phyloP scores from a whole-genome alignment of 92 coral and sea anemone species.

The Bergia puertoricense region DNA sequence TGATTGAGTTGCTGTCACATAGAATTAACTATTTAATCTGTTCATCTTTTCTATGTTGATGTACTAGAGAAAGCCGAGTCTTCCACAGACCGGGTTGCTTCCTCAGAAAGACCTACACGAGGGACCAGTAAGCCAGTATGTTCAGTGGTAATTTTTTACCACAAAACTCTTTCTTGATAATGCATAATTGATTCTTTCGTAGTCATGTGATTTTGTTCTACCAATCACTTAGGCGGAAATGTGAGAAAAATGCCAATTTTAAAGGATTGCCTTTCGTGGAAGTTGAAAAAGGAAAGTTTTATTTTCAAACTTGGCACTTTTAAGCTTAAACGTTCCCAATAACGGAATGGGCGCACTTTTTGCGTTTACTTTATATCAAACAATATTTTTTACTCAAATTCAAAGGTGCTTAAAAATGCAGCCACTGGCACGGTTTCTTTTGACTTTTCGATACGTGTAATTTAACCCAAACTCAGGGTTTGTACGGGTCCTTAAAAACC shows the following conservation, averaged over 20 bases:
- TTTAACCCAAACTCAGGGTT: too few relatives aligned
- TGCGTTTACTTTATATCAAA: neutral
- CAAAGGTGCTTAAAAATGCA: neutral
- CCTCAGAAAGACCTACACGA: neutral
- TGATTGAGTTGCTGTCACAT: too few relatives aligned
- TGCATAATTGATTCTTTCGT: too few relatives aligned
- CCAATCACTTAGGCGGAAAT: too few relatives aligned
- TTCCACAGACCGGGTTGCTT: neutral
- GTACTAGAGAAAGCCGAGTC: neutral
- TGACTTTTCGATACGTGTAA: neutral
- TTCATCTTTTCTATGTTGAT: neutral
- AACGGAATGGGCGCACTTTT: too few relatives aligned
- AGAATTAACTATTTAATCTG: neutral
- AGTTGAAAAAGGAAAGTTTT: neutral
- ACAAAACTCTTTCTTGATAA: neutral
- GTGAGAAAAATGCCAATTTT: too few relatives aligned
- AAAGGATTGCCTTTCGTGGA: neutral
- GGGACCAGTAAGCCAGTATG: constrained; percentile 4
- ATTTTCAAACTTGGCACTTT: neutral
- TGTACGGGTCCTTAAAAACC: too few relatives aligned
- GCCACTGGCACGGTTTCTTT: neutral
- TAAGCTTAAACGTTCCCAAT: too few relatives aligned
- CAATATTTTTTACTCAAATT: too few relatives aligned
- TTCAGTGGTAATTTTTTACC: neutral
- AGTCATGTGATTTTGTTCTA: too few relatives aligned